A percentile compares a stretch with the other conserved stretches of the same genome.
Conservation (phyloP, 2,888 invertebrate genomes). For the Drosophila parthenogenetica region DNA sequence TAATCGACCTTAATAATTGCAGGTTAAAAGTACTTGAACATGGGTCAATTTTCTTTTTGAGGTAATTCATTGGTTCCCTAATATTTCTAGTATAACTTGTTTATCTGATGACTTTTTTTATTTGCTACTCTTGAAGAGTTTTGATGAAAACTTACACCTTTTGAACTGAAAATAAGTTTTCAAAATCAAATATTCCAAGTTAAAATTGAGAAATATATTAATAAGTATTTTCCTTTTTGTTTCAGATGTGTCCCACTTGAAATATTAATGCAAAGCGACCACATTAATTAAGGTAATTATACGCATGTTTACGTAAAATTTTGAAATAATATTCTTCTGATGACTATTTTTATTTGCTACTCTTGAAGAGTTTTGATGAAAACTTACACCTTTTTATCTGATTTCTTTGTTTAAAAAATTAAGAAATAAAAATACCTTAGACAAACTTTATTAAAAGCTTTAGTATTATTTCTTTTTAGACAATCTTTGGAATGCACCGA, state of each 20-base stretch:
- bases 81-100: no score
- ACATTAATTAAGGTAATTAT: neutral
- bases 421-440: neutral
- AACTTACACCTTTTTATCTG: conserved; percentile 1
- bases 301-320: neutral
- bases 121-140: conserved; percentile 1
- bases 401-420: neutral
- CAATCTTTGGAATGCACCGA: neutral
- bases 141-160: conserved; percentile 4
- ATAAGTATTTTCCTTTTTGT: no score
- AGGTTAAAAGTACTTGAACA: neutral
- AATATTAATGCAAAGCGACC: no score
- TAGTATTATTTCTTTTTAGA: neutral
- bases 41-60: neutral
- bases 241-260: neutral
- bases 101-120: conserved; percentile 5
- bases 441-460: neutral
- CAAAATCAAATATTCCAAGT: no score
- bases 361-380: conserved; percentile 2
- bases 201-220: no score
- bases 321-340: neutral
- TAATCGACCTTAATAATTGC: conserved; percentile 8
- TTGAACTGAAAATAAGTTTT: neutral
- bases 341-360: conserved; percentile 6
- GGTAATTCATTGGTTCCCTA: no score